Conservation (phyloP, 2,888 invertebrate genomes). For the Frankliniella intonsa region DNA sequence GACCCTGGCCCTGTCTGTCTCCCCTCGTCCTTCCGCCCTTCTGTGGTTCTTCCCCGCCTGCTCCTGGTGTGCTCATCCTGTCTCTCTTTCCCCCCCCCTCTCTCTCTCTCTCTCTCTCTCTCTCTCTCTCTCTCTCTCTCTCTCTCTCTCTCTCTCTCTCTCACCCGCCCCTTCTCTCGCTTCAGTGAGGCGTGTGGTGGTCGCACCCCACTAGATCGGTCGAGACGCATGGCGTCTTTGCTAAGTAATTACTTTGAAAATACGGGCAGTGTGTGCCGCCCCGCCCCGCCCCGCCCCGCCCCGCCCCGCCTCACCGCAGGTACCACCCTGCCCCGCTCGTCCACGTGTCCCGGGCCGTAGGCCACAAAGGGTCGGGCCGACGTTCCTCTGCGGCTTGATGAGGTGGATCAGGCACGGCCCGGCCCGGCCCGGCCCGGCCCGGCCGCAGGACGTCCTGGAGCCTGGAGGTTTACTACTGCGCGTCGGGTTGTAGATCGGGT, state of each 20-base stretch:
- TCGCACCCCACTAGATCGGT: too few species aligned
- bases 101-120: background rate
- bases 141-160: constrained; percentile 15
- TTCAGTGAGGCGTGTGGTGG: background rate
- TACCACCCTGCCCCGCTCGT: background rate
- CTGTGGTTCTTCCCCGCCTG: background rate
- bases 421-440: too few species aligned
- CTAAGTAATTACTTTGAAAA: background rate
- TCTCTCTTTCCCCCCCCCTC: constrained; percentile 1
- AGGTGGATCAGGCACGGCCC: too few species aligned
- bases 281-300: background rate
- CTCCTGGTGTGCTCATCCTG: background rate
- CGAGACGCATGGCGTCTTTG: background rate
- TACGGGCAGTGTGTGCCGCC: background rate
- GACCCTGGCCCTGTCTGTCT: background rate
- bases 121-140: background rate
- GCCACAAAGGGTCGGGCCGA: too few species aligned
- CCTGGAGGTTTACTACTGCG: too few species aligned
- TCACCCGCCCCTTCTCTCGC: background rate
- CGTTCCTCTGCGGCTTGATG: too few species aligned
- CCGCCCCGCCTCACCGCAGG: background rate
- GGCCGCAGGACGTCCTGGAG: too few species aligned
- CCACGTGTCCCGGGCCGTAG: too few species aligned
- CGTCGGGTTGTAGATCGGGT: too few species aligned
- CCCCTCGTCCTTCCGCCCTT: background rate